Evolutionary conservation across 2,888 invertebrate genomes (phyloP).

Genomic region (Myopa testacea): DNA sequence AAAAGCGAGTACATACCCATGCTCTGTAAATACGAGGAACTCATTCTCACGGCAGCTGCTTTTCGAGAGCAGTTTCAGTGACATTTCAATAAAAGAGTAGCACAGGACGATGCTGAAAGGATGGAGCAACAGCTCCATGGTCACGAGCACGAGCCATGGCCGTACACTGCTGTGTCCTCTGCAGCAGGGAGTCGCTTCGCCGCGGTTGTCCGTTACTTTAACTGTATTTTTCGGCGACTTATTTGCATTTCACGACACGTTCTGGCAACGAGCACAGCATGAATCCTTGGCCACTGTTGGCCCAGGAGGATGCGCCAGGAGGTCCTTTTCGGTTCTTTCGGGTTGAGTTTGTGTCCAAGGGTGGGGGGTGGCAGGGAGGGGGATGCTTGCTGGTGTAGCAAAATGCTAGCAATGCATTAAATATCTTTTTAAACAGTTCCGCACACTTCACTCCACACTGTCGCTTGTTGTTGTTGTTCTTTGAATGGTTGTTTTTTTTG

Average conservation of each 20-base stretch:
- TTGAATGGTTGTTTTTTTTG: neutral
- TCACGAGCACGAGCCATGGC: neutral
- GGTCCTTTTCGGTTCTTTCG: too few relatives aligned
- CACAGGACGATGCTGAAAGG: neutral
- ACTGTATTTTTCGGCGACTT: slow-evolving; percentile 11
- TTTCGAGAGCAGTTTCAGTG: neutral
- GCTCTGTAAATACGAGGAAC: neutral
- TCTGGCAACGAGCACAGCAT: neutral
- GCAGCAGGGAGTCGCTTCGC: neutral
- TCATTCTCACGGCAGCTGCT: slow-evolving; percentile 12
- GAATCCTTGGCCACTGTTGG: too few relatives aligned
- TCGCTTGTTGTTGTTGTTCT: neutral
- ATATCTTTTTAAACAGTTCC: neutral
- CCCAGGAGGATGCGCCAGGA: too few relatives aligned
- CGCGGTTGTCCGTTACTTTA: neutral
- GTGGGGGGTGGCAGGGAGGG: neutral
- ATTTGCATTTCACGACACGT: slow-evolving; percentile 14
- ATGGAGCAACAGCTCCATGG: neutral
- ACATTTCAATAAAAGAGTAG: slow-evolving; percentile 3
- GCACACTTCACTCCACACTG: neutral
- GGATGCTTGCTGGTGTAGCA: neutral
- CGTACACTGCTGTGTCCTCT: neutral
- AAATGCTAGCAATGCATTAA: slow-evolving; percentile 3
- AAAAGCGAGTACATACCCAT: neutral
- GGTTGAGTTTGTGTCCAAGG: too few relatives aligned